Evolutionary conservation across 1,140 invertebrate species (phyloP).

Genomic region (Branchinecta lindahli): DNA sequence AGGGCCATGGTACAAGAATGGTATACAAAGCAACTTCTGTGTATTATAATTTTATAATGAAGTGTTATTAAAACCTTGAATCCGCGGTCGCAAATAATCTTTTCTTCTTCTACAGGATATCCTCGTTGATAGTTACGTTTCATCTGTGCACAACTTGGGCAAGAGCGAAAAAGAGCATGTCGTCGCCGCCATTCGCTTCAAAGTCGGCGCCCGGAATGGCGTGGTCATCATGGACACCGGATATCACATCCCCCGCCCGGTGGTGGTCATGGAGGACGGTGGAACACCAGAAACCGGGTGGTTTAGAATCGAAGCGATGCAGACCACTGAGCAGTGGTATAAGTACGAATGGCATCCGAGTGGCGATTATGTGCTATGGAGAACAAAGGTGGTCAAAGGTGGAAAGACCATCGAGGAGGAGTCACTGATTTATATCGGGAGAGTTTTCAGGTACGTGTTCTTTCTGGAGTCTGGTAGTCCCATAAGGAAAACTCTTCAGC

Average conservation of each 20-base stretch:
- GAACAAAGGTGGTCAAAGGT: constrained; percentile 24
- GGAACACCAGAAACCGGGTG: constrained; percentile 59
- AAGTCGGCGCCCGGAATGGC: constrained; percentile 51
- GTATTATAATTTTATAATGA: no score
- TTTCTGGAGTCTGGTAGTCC: background rate
- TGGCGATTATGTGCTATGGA: constrained; percentile 27
- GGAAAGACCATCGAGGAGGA: constrained; percentile 20
- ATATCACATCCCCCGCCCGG: constrained; percentile 66
- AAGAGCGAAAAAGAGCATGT: constrained; percentile 69
- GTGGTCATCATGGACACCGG: constrained; percentile 70
- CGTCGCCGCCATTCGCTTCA: constrained; percentile 56
- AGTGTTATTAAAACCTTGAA: no score
- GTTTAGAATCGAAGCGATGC: constrained; percentile 18
- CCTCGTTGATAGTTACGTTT: constrained; percentile 22
- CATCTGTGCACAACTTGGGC: constrained; percentile 25
- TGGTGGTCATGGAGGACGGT: constrained; percentile 71
- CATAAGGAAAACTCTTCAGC: no score
- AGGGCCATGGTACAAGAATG: no score
- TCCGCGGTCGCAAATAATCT: background rate
- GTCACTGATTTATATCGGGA: constrained; percentile 26
- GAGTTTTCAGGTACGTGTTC: constrained; percentile 19
- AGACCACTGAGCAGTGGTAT: constrained; percentile 21
- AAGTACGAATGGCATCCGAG: constrained; percentile 23
- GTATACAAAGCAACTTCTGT: no score
- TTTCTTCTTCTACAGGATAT: constrained; percentile 16